Percentiles rank a stretch among this genome's conserved stretches.
Evolutionary conservation across 2,113 vertebrate genomes (phyloP).

Genomic region (Protobothrops flavoviridis): DNA sequence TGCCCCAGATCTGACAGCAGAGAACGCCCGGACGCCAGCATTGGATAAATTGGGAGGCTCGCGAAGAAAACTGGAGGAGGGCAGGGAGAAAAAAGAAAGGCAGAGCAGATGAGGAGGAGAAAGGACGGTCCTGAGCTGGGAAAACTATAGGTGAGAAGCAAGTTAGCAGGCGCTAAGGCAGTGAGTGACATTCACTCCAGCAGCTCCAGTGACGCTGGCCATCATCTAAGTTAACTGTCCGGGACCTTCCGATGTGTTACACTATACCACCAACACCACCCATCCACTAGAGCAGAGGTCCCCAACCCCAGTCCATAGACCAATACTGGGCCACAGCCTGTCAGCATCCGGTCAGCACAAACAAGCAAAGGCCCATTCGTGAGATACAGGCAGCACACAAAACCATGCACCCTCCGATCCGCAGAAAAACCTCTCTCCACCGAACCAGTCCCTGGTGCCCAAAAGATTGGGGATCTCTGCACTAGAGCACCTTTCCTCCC

Average conservation of each 20-base stretch:
- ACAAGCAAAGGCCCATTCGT: too few relatives aligned
- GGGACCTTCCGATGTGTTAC: background rate
- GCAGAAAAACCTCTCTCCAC: too few relatives aligned
- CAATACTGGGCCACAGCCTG: too few relatives aligned
- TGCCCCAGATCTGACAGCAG: background rate
- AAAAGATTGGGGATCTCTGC: too few relatives aligned
- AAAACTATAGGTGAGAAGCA: background rate
- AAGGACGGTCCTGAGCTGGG: background rate
- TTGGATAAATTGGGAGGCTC: too few relatives aligned
- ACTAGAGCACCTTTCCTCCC: background rate
- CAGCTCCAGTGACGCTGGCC: background rate
- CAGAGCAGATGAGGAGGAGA: background rate
- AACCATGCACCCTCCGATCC: too few relatives aligned
- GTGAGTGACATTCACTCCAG: too few relatives aligned
- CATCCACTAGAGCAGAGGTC: background rate
- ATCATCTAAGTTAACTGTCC: background rate
- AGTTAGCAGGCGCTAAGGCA: background rate
- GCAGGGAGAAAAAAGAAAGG: background rate
- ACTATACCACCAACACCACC: background rate
- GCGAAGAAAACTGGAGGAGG: background rate
- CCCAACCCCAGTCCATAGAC: too few relatives aligned
- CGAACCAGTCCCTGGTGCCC: too few relatives aligned
- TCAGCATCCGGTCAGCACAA: too few relatives aligned
- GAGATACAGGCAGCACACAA: too few relatives aligned
- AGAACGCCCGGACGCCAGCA: background rate